Base-by-base conservation (phyloP, 2,113 vertebrate genomes). In the Meriones unguiculatus region DNA sequence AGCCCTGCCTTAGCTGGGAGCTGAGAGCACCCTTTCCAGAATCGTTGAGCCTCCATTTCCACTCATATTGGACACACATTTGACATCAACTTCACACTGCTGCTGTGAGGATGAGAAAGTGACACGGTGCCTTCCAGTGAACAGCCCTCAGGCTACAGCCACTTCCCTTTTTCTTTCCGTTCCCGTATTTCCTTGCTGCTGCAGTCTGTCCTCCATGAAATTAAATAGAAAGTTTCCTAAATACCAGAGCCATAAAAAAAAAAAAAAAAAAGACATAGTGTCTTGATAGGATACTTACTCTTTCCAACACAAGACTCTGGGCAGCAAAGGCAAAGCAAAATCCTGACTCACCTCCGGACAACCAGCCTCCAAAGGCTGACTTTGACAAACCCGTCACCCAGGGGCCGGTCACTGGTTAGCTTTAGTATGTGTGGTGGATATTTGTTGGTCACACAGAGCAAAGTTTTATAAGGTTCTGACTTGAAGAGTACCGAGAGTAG, bases 271-370 rank as follows among this genome's bases (percentile, higher is more conserved):
- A 46, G 52, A 13, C 62, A 5, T 8, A 5, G 7, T 77, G 38
- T 4, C 87, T 62, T 17, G 5, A 24, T 9, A 32, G 54, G 50
- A 41, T 70, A 35, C 69, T 59, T 50, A 25, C 41, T 64, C 24
- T 88, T 85, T 88, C 87, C 25, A 93, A 95, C 41, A 46, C 50
- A 82, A 89, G 52, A 86, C 54, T 72, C 76, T 28, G 18, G 70
- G 70, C 50, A 78, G 57, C 25, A 65, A 69, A 41, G 11, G 52
- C 77, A 78, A 89, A 87, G 65, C 41, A 57, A 70, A 65, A 69
- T 85, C 20, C 57, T 77, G 32, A 75, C 10, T 70, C 41, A 11
- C 24, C 46, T 90, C 76, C 57, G 77, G 92, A 80, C 81, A 82
- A 57, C 25, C 69, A 77, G 28, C 80, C 73, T 84, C 62, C 1